A percentile compares a stretch with the other conserved stretches of the same genome.
These are phyloP conservation scores for Hipposideros larvatus DNA, from an alignment of 2,797 vertebrate species.

Conservation along the genomic window DNA sequence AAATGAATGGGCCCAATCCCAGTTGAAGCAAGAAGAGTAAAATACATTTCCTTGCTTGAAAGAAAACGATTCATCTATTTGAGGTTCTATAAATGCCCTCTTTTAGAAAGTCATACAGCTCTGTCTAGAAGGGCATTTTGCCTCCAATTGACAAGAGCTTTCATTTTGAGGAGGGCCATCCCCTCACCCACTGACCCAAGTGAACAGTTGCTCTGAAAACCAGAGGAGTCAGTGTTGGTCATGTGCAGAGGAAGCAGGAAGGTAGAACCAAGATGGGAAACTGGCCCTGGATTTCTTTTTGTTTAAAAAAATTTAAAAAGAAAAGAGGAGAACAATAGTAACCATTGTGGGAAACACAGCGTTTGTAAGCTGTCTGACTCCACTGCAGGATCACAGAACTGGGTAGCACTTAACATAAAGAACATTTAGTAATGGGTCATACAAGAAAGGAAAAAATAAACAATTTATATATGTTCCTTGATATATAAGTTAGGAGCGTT, in stretches of 20 bases:
- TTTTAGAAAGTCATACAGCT: slow-evolving; percentile 77
- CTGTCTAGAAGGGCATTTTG: slow-evolving; percentile 76
- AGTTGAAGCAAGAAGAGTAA: slow-evolving; percentile 82
- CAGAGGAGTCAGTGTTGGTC: not conserved
- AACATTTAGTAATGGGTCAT: not conserved
- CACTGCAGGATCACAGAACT: not conserved
- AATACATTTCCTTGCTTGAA: slow-evolving; percentile 84
- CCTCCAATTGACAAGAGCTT: slow-evolving; percentile 63
- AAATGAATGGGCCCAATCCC: slow-evolving; percentile 82
- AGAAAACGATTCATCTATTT: slow-evolving; percentile 82
- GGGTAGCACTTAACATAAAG: not conserved
- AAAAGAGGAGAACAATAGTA: not conserved
- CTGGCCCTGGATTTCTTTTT: not conserved
- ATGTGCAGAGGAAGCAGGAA: not conserved
- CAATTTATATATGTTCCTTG: not conserved
- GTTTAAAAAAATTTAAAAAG: not conserved
- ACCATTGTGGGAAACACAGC: not conserved
- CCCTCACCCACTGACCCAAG: slow-evolving; percentile 46
- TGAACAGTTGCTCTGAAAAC: slow-evolving; percentile 36
- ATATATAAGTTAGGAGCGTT: not conserved
- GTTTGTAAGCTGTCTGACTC: not conserved
- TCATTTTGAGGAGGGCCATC: slow-evolving; percentile 71
- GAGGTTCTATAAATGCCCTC: slow-evolving; percentile 79
- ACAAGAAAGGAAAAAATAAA: not conserved
- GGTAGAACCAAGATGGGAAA: not conserved